Evolutionary conservation across 2,888 invertebrate species (phyloP).

Genomic region (Epicampocera succincta): DNA sequence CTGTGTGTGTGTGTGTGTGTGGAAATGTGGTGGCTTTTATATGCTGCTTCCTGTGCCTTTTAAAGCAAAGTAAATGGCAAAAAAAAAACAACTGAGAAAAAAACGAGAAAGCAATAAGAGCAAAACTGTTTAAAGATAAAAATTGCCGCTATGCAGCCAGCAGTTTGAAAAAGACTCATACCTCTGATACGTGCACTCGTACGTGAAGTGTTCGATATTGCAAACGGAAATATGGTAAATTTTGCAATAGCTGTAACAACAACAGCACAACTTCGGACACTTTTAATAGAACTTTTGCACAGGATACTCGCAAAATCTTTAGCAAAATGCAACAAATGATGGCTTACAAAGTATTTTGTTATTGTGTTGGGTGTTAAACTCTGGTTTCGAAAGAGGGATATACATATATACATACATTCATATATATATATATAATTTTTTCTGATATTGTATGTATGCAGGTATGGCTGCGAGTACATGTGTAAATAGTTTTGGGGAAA

Average conservation of each 20-base stretch:
- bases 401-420: background rate
- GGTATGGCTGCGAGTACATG: no score
- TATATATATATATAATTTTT: no score
- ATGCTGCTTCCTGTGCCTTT: constrained; percentile 21
- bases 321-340: constrained; percentile 53
- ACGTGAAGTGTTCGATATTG: constrained; percentile 26
- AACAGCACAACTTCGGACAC: constrained; percentile 16
- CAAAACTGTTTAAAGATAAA: constrained; percentile 36
- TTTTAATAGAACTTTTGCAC: constrained; percentile 23
- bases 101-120: background rate
- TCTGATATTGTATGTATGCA: no score
- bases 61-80: background rate
- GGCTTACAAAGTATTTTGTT: constrained; percentile 28
- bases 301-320: constrained; percentile 11
- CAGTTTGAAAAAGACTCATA: background rate
- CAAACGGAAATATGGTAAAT: constrained; percentile 40
- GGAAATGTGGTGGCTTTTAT: background rate
- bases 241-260: constrained; percentile 21
- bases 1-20: background rate
- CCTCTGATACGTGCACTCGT: constrained; percentile 23
- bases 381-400: background rate
- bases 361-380: constrained; percentile 15
- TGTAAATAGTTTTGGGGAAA: no score
- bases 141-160: constrained; percentile 18
- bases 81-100: background rate